A percentile compares a stretch with the other conserved stretches of the same genome.
These are phyloP conservation scores for Orthosia gracilis DNA, from an alignment of 2,888 invertebrate species.

Conservation along the genomic window DNA sequence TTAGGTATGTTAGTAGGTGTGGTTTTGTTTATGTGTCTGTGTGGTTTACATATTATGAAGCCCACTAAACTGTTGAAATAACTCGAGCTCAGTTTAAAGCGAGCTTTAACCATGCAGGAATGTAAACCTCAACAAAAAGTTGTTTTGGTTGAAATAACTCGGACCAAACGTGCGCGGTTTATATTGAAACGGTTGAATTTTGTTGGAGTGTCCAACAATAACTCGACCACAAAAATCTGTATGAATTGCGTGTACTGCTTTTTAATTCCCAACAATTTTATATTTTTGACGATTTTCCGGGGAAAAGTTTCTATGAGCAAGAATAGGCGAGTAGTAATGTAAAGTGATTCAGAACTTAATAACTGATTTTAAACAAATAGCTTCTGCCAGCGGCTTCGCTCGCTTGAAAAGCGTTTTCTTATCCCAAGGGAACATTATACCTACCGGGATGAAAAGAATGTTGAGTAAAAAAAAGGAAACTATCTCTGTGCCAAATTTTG, in stretches of 20 bases:
- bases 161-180: background rate
- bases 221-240: background rate
- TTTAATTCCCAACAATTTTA: background rate
- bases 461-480: too few relatives aligned
- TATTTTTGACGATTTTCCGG: background rate
- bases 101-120: background rate
- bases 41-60: too few relatives aligned
- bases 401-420: too few relatives aligned
- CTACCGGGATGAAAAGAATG: too few relatives aligned
- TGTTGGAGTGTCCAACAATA: background rate
- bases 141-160: background rate
- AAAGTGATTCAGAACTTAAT: too few relatives aligned
- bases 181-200: background rate
- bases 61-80: background rate
- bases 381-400: too few relatives aligned
- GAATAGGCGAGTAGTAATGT: background rate
- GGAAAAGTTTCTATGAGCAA: background rate
- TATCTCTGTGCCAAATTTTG: too few relatives aligned
- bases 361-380: too few relatives aligned
- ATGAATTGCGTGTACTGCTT: background rate
- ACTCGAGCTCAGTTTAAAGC: background rate
- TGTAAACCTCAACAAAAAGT: slow-evolving; percentile 10
- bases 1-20: too few relatives aligned
- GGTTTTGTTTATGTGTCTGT: too few relatives aligned
- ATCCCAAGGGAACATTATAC: too few relatives aligned